Conservation (phyloP, 1,140 invertebrate genomes). For the Hestina assimilis region DNA sequence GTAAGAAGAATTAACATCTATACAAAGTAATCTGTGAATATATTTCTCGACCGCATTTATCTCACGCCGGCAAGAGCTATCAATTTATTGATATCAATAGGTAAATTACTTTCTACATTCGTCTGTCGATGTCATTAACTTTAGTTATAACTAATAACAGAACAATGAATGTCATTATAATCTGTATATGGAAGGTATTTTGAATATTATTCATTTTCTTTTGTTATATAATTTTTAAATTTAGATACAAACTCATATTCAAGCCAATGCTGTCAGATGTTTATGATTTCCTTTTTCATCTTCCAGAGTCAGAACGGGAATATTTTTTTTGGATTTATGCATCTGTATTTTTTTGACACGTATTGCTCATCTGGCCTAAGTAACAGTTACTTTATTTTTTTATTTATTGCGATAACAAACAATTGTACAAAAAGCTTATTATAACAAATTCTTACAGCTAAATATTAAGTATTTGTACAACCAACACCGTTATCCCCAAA, state of each 20-base stretch:
- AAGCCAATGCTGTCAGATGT: no score
- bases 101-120: slow-evolving; percentile 39
- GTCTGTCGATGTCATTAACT: slow-evolving; percentile 28
- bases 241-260: no score
- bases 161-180: slow-evolving; percentile 12
- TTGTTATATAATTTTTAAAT: neutral
- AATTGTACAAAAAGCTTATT: no score
- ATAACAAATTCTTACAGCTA: no score
- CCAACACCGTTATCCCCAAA: no score
- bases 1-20: slow-evolving; percentile 35
- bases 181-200: neutral
- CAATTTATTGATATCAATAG: slow-evolving; percentile 39
- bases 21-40: slow-evolving; percentile 27
- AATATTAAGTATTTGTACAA: no score
- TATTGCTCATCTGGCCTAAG: neutral
- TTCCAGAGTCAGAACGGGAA: no score
- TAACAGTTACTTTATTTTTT: neutral
- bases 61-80: slow-evolving; percentile 35
- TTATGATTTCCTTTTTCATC: no score
- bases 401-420: no score
- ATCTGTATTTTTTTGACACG: no score
- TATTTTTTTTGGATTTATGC: no score
- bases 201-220: neutral
- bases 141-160: slow-evolving; percentile 15
- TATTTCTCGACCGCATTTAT: slow-evolving; percentile 27